Percentiles rank a stretch among this genome's conserved stretches.
Evolutionary conservation across 2,113 vertebrate species (phyloP).

Genomic region (Indicator maculatus): DNA sequence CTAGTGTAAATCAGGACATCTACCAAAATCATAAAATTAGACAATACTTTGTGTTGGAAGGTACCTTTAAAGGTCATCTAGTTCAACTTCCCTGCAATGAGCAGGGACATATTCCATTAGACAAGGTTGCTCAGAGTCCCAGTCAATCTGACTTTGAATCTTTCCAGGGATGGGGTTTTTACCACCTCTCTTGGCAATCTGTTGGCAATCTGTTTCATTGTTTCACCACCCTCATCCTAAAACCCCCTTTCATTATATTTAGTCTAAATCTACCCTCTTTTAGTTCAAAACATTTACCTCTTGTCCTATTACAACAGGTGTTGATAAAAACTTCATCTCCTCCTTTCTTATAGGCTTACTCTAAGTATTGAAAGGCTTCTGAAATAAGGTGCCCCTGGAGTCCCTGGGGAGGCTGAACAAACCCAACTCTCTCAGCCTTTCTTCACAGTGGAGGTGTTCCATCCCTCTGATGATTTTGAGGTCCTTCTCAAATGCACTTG

Average conservation of each 20-base stretch:
- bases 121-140: not conserved
- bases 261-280: not conserved
- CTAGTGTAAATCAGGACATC: fast-evolving
- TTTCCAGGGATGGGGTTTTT: not conserved
- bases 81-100: not conserved
- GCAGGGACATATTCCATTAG: not conserved
- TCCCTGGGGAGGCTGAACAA: not conserved
- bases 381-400: not conserved
- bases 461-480: not conserved
- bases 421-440: too few species aligned
- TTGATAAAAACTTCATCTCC: not conserved
- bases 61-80: not conserved
- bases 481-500: not conserved
- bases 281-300: not conserved
- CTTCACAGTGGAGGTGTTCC: not conserved
- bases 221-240: not conserved
- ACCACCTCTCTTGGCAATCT: not conserved
- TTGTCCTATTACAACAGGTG: not conserved
- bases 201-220: not conserved
- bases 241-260: not conserved
- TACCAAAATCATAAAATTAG: too few species aligned
- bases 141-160: not conserved
- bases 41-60: not conserved
- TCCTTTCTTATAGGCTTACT: not conserved
- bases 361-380: not conserved